Conservation (phyloP, 2,113 vertebrate species). For the Microcebus griseorufus region DNA sequence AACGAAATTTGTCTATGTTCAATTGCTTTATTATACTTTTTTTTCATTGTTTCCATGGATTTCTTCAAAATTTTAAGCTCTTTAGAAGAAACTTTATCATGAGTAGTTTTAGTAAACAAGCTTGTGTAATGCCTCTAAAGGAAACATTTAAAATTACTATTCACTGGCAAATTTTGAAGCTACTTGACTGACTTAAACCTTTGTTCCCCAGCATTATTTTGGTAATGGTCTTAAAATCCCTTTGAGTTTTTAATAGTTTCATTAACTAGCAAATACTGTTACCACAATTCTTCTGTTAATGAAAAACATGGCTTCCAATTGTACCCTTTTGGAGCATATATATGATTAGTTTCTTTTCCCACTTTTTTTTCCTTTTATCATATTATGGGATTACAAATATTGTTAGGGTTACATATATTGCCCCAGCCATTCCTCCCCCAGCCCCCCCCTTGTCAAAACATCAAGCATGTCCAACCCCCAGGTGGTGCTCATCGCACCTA, state of each 20-base stretch:
- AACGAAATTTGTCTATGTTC: not conserved
- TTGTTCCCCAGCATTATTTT: not conserved
- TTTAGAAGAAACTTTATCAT: not conserved
- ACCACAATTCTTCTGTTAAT: not conserved
- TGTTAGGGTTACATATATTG: too few species aligned
- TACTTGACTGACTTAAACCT: not conserved
- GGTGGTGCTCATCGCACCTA: too few species aligned
- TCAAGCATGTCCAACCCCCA: too few species aligned
- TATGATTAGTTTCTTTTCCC: not conserved
- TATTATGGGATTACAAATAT: too few species aligned
- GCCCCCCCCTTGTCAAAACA: too few species aligned
- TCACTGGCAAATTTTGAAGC: not conserved
- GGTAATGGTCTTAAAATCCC: not conserved
- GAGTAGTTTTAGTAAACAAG: not conserved
- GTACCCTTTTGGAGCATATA: not conserved
- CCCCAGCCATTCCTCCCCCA: too few species aligned
- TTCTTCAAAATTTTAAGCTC: not conserved
- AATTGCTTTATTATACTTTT: not conserved
- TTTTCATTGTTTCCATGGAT: not conserved
- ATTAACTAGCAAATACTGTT: not conserved
- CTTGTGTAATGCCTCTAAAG: not conserved
- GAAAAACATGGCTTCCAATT: not conserved
- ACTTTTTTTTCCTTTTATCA: too few species aligned
- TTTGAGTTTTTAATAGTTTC: not conserved
- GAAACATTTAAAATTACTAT: not conserved